Conservation (phyloP, 2,113 vertebrate genomes). For the Rissa tridactyla region DNA sequence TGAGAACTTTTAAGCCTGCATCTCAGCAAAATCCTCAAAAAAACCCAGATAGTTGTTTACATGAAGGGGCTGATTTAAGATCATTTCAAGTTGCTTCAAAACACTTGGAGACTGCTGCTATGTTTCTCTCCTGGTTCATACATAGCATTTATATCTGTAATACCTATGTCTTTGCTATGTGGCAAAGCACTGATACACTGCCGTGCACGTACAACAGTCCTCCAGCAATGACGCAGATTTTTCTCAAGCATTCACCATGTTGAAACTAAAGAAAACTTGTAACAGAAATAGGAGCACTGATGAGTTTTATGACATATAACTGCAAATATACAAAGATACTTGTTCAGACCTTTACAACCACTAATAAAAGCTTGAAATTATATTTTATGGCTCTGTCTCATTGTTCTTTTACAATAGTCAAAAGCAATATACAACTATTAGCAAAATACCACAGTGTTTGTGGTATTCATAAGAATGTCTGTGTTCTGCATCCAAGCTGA, state of each 20-base stretch:
- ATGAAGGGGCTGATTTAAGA: background rate
- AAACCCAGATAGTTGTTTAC: fast-evolving
- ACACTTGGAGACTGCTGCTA: background rate
- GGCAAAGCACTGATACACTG: background rate
- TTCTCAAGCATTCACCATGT: background rate
- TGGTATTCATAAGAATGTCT: background rate
- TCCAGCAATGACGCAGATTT: background rate
- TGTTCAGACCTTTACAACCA: background rate
- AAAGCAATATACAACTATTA: background rate
- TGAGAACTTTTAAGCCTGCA: background rate
- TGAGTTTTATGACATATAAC: background rate
- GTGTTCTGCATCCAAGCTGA: background rate
- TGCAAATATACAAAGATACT: background rate
- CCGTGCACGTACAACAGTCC: background rate
- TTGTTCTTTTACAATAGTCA: background rate
- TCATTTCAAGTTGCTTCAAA: background rate
- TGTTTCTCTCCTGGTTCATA: background rate
- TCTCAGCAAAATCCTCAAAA: background rate
- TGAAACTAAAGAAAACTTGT: background rate
- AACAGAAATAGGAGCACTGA: background rate
- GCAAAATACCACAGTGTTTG: background rate
- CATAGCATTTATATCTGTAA: background rate
- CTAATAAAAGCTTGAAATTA: background rate
- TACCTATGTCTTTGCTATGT: background rate
- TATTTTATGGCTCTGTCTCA: background rate